Base-by-base conservation (phyloP, 1,140 invertebrate species). In the Cotesia chilonis region DNA sequence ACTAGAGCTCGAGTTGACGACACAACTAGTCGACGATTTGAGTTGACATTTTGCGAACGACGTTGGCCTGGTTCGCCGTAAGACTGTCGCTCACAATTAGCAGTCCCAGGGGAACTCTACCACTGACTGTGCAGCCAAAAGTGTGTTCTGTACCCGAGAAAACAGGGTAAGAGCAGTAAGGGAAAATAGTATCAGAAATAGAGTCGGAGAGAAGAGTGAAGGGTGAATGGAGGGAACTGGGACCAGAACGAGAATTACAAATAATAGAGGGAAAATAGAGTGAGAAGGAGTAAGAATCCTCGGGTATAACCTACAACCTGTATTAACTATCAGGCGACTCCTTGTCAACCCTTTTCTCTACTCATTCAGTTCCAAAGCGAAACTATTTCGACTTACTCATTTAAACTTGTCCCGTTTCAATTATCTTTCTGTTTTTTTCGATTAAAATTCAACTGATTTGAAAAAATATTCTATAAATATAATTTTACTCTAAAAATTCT, bases 81-180 rank as follows among this genome's bases (percentile, higher is more conserved):
- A 76, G 80, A 81, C 79, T 81, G 81, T 82, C 81, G 80, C 80
- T 82, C 81, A 82, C 81, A 82, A 82, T 82, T 82, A 82, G 77
- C 79, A 78, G 76, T 82, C 81, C 80, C 80, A 72, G 71, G 67
- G 72, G 73, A 75, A 76, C 73, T 47, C 41, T 59, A 72, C 78
- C 74, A 79, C 75, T 74, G 77, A 71, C 77, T 74, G 74, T 60
- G 67, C 68, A 70, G 73, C 64, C 10, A 55, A 64, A 10, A 47
- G 41, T 47, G 10, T 47, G 10, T 47, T 9, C 41, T 47, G 41
- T 47, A 47, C 6, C 10, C 10, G 41, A 47, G 41, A 47, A 47
- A 47, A 47, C 41, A 28, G 28, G 28, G 28, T 28, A 28, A 28
- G 28, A 28, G 28, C 3, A 28, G 28, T 28, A 28, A 28, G 47